Conservation (phyloP, 2,888 invertebrate species). For the Parelbella ahira region DNA sequence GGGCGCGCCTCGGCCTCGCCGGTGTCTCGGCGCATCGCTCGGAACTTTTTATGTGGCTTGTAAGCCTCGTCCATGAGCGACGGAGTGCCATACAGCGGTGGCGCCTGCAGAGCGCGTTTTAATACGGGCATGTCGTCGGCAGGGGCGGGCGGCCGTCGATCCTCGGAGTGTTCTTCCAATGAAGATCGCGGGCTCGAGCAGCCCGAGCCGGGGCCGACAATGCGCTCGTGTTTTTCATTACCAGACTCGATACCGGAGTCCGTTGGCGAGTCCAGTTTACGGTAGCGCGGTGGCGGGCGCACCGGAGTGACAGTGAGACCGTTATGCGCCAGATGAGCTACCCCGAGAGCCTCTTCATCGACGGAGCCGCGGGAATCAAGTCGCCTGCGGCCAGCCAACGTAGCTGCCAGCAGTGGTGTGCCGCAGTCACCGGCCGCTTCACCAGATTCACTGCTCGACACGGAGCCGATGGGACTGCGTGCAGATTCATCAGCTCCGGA, state of each 20-base stretch:
- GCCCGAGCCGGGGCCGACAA: conserved; percentile 84
- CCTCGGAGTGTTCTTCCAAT: conserved; percentile 88
- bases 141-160: conserved; percentile 78
- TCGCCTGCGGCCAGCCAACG: conserved; percentile 87
- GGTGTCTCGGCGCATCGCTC: conserved; percentile 90
- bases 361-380: conserved; percentile 87
- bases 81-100: conserved; percentile 93
- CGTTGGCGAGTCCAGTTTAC: conserved; percentile 94
- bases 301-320: conserved; percentile 88
- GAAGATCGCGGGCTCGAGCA: conserved; percentile 93
- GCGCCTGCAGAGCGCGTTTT: conserved; percentile 94
- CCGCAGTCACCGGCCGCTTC: conserved; percentile 87
- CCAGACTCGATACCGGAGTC: conserved; percentile 97
- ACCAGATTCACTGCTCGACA: conserved; percentile 92
- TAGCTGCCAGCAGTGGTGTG: conserved; percentile 85
- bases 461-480: conserved; percentile 92
- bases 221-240: conserved; percentile 91
- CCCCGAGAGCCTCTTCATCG: conserved; percentile 88
- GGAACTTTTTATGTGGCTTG: conserved; percentile 97
- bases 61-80: conserved; percentile 96
- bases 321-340: conserved; percentile 85
- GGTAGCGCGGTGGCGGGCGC: conserved; percentile 83
- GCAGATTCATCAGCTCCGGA: conserved; percentile 88
- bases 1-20: conserved; percentile 85
- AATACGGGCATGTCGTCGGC: conserved; percentile 96